These are phyloP conservation scores for Theretra japonica DNA, from an alignment of 2,888 invertebrate species.

Conservation along the genomic window DNA sequence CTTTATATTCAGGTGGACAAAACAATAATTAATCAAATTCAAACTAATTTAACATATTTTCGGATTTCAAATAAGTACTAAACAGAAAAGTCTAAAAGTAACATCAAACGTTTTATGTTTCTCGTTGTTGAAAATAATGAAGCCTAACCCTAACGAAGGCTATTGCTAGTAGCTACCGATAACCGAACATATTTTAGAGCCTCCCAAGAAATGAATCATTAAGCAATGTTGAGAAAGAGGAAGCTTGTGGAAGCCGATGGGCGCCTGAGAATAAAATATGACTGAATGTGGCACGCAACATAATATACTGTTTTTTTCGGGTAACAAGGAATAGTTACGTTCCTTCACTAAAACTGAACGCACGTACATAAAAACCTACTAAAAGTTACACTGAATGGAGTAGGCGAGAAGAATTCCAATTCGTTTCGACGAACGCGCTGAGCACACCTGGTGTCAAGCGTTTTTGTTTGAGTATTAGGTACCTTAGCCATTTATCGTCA, in stretches of 20 bases:
- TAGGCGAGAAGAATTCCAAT: neutral
- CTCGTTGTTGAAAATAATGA: neutral
- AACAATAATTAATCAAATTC: too few relatives aligned
- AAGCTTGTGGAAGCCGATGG: conserved; percentile 37
- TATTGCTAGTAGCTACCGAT: conserved; percentile 50
- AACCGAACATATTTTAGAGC: conserved; percentile 54
- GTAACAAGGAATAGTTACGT: neutral
- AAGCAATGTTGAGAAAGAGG: conserved; percentile 44
- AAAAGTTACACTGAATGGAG: conserved; percentile 3
- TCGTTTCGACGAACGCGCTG: neutral
- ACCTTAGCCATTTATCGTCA: too few relatives aligned
- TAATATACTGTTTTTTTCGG: conserved; percentile 20
- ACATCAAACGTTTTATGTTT: neutral
- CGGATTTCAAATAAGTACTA: neutral
- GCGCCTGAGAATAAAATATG: conserved; percentile 43
- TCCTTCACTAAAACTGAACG: neutral
- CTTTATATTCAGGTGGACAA: too few relatives aligned
- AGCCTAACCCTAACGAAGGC: conserved; percentile 29
- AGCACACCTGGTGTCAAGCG: neutral
- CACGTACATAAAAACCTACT: neutral
- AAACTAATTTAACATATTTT: too few relatives aligned
- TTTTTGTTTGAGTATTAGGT: too few relatives aligned
- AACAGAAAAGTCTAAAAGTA: neutral
- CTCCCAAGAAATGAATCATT: conserved; percentile 62
- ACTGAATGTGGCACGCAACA: conserved; percentile 37